These are phyloP conservation scores for Pseudonaja textilis DNA, from an alignment of 2,113 vertebrate genomes.

Conservation along the genomic window DNA sequence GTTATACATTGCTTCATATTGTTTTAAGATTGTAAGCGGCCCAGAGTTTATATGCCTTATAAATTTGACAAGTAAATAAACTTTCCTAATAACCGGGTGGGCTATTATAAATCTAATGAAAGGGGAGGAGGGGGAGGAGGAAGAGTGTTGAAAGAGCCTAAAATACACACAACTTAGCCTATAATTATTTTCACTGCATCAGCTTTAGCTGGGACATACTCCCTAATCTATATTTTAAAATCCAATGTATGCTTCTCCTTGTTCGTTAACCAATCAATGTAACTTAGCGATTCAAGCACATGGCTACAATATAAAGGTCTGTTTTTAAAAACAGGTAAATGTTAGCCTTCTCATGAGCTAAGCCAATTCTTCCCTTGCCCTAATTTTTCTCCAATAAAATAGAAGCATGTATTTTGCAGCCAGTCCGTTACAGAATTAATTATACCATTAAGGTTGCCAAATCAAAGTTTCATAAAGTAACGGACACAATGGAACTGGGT, in stretches of 20 bases:
- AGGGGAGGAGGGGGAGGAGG: not conserved
- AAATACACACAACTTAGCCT: not conserved
- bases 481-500: not conserved
- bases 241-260: not conserved
- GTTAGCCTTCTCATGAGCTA: not conserved
- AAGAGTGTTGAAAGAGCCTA: not conserved
- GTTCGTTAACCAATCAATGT: not conserved
- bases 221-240: not conserved
- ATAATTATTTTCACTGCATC: not conserved
- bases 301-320: not conserved
- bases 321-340: not conserved
- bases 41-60: not conserved
- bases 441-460: not conserved
- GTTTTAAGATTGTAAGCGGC: not conserved
- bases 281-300: not conserved
- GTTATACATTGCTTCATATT: not conserved
- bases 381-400: not conserved
- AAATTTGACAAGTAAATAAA: not conserved
- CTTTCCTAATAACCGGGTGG: not conserved
- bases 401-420: not conserved
- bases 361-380: not conserved
- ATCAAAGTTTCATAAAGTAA: not conserved
- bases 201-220: not conserved
- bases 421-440: not conserved
- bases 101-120: not conserved